Evolutionary conservation across 1,140 invertebrate species (phyloP), one percentile per base, ranked within the genome.

Genomic region (Drosophila oshimai): DNA sequence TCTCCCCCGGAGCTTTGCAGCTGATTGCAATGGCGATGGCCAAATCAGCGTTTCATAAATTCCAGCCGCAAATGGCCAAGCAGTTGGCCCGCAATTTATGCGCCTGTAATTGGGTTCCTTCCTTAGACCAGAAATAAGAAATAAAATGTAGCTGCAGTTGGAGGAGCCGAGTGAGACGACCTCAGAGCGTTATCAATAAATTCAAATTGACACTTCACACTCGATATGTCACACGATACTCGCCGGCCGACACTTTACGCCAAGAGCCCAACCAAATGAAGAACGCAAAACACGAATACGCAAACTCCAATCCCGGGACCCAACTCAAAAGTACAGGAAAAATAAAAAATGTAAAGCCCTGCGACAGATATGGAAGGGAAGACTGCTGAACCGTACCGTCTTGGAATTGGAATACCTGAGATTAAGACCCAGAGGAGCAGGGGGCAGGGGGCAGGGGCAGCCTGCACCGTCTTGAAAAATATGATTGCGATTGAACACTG

Each of bases 171-270:
- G 26, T 28, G 37, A 24, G 31, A 55, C 61, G 75, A 81, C 69
- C 74, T 89, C 88, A 77, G 39, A 53, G 60, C 69, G 77, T 90
- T 90, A 90, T 90, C 89, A 90, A 90, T 90, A 90, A 90, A 90
- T 90, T 90, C 77, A 90, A 90, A 89, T 89, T 90, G 89, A 90
- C 89, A 90, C 75, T 90, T 90, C 89, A 90, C 89, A 90, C 89
- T 89, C 77, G 89, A 90, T 90, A 90, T 90, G 89, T 90, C 89
- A 90, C 80, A 81, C 77, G 89, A 90, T 90, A 90, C 74, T 84
- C 54, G 29, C 37, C 39, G 29, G 9, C 24, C 46, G 57, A 79
- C 75, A 74, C 62, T 57, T 67, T 67, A 67, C 39, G 39, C 61
- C 64, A 41, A 39, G 49, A 53, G 2, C 22, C 49, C 15, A 29